Evolutionary conservation across 2,888 invertebrate species (phyloP), one percentile per base, ranked within the genome.

Genomic region (Leptarthrus brevirostris): DNA sequence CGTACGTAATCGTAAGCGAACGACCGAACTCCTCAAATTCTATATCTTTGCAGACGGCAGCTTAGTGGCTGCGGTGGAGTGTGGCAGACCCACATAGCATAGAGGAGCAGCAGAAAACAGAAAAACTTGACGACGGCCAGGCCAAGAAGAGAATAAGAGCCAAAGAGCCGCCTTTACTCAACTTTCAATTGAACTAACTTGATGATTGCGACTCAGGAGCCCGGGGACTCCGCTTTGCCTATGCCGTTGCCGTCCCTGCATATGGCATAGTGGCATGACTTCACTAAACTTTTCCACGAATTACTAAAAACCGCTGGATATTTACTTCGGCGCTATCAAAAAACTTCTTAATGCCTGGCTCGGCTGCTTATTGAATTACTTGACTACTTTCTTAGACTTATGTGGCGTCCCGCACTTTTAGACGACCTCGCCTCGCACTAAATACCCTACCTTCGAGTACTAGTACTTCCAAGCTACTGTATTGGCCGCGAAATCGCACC

Each of bases 71-170:
- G 14, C 10, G 10, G 14, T 40, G 10, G 47, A 66, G 47, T 47
- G 24, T 30, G 44, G 22, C 34, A 16, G 36, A 36, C 49, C 61
- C 61, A 36, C 36, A 40, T 20, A 4, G 12, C n/a, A 16, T 61
- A 61, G 61, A 66, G 66, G 26, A 66, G 18, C 44, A 22, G 47
- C 44, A 49, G n/a, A 24, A 66, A 49, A 26, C 49, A 61, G 24
- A 66, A 30, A 66, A 66, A 44, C 66, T 36, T 49, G 66, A 66
- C 14, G 49, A 24, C 49, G 66, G n/a, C 47, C 47, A 49, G 49
- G 26, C 14, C 34, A 36, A 66, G 66, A 66, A 47, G 66, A 66
- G 49, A 66, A 66, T 30, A 66, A 66, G 66, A 66, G 66, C 66
- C 12, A 24, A 24, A 66, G 44, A 66, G 66, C 53, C 14, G 6